A percentile compares a stretch with the other conserved stretches of the same genome.
These are phyloP conservation scores for Machimus atricapillus DNA, from an alignment of 2,888 invertebrate species.

Conservation along the genomic window DNA sequence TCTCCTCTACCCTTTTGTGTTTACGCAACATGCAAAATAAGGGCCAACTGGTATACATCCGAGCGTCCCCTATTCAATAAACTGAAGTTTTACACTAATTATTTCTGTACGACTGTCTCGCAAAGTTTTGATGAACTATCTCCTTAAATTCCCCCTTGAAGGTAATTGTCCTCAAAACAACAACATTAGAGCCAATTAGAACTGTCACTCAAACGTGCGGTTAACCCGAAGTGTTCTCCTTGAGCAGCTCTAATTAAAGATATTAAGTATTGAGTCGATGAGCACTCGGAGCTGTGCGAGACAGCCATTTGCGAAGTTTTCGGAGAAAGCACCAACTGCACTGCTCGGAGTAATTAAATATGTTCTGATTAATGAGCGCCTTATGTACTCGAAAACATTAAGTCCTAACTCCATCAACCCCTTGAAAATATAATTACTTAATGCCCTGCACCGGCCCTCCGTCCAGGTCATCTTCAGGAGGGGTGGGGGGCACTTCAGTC, in stretches of 20 bases:
- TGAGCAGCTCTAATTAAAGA: neutral
- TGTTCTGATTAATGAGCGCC: neutral
- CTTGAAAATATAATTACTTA: neutral
- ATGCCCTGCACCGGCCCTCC: neutral
- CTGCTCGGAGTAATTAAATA: neutral
- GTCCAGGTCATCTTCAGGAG: neutral
- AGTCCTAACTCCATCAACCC: neutral
- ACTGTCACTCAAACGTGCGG: neutral
- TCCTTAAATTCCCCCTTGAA: neutral
- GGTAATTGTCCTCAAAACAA: neutral
- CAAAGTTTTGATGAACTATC: neutral
- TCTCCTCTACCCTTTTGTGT: neutral
- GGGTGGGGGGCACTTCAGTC: neutral
- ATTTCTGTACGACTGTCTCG: neutral
- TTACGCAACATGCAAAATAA: neutral
- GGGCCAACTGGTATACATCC: neutral
- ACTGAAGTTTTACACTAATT: neutral
- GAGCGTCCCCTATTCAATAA: neutral
- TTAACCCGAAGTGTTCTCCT: neutral
- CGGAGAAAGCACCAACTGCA: neutral
- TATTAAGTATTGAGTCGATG: neutral
- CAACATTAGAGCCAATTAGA: neutral
- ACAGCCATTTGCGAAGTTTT: neutral
- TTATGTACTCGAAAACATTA: neutral
- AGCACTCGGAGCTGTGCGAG: neutral